Conservation (phyloP, 1,140 invertebrate species). For the Pseudomyrmex dendroicus region DNA sequence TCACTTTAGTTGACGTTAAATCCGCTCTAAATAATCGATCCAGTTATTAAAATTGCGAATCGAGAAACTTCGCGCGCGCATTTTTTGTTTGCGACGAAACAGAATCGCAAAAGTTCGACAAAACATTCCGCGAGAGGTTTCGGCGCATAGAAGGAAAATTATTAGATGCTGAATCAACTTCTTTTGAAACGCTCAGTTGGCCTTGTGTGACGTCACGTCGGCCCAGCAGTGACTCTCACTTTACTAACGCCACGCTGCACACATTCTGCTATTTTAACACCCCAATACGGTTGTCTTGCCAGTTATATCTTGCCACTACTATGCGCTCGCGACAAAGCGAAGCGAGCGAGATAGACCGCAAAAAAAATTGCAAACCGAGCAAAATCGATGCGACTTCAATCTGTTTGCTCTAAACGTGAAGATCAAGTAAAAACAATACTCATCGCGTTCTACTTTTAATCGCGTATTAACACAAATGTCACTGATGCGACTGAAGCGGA, state of each 20-base stretch:
- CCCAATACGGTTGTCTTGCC: conserved; percentile 44
- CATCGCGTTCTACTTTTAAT: not conserved
- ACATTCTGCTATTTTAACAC: conserved; percentile 44
- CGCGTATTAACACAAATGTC: not conserved
- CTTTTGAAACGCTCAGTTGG: conserved; percentile 65
- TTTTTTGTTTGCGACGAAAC: not conserved
- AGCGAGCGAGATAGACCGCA: not conserved
- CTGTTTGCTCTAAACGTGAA: too few species aligned
- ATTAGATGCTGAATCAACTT: conserved; percentile 69
- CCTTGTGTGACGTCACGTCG: conserved; percentile 70
- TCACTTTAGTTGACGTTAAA: not conserved
- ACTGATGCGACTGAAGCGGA: not conserved
- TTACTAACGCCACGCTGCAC: conserved; percentile 20
- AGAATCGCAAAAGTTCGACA: too few species aligned
- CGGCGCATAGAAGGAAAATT: conserved; percentile 53
- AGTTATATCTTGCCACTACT: not conserved
- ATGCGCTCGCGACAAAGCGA: conserved; percentile 1
- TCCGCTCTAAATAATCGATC: too few species aligned
- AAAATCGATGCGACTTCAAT: too few species aligned
- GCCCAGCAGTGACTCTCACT: conserved; percentile 69
- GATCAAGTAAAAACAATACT: not conserved
- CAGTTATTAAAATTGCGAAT: not conserved
- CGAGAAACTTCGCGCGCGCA: not conserved
- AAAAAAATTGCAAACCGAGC: too few species aligned
- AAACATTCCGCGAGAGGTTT: not conserved